phyloP scores from a whole-genome alignment of 2,113 vertebrate species.

The Tychaedon coryphoeus region DNA sequence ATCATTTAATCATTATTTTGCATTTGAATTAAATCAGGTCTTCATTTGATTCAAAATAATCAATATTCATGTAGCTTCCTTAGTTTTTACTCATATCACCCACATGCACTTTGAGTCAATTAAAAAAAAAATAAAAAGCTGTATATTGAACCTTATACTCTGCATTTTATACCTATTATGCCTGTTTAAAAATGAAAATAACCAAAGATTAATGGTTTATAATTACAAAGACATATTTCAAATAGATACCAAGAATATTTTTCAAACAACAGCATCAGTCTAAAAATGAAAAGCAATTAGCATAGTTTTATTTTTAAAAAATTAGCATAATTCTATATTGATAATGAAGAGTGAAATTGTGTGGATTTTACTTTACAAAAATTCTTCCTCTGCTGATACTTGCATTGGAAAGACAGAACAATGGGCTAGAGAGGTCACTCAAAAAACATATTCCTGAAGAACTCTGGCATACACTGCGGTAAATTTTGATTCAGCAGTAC shows the following conservation, averaged over 20 bases:
- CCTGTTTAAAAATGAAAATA: neutral
- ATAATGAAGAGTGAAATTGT: neutral
- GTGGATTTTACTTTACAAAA: neutral
- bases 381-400: neutral
- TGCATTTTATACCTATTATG: neutral
- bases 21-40: neutral
- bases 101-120: neutral
- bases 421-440: too few species aligned
- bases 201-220: neutral
- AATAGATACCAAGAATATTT: neutral
- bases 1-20: neutral
- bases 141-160: neutral
- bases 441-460: neutral
- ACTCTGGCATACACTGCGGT: neutral
- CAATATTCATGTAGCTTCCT: neutral
- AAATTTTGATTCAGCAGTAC: neutral
- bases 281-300: neutral
- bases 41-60: neutral
- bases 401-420: neutral
- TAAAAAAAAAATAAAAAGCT: neutral
- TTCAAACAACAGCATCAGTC: neutral
- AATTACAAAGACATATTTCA: conserved; percentile 5
- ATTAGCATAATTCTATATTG: neutral
- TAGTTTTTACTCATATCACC: neutral
- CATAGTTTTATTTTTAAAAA: neutral